phyloP scores from a whole-genome alignment of 2,113 vertebrate genomes.

The Heterochromis multidens region DNA sequence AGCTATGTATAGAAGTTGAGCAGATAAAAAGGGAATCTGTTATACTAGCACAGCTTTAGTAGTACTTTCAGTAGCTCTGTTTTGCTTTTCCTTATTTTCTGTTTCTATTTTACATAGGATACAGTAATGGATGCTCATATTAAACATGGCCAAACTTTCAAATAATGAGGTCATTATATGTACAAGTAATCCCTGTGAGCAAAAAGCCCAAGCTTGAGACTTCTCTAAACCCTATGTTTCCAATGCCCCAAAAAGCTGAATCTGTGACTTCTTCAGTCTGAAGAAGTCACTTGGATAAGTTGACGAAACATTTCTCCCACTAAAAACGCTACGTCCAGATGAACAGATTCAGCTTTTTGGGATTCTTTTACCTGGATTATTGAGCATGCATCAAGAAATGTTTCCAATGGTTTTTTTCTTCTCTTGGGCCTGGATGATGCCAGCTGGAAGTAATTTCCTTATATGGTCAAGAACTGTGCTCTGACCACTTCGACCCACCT shows the following conservation, averaged over 20 bases:
- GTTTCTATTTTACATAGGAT: background rate
- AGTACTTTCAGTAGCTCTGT: background rate
- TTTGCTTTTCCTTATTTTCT: background rate
- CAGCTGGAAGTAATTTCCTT: background rate
- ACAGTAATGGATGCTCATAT: background rate
- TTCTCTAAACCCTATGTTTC: background rate
- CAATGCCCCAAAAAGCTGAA: too few species aligned
- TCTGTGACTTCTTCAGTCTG: too few species aligned
- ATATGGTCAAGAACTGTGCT: background rate
- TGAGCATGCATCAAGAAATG: too few species aligned
- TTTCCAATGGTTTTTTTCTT: background rate
- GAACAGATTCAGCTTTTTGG: too few species aligned
- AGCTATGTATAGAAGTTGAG: background rate
- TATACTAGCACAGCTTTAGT: background rate
- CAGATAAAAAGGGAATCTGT: background rate
- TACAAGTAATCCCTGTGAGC: background rate
- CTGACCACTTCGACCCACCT: background rate
- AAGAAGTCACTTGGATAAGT: too few species aligned
- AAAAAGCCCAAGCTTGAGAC: background rate
- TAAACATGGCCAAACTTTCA: background rate
- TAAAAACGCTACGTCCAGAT: too few species aligned
- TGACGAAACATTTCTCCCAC: too few species aligned
- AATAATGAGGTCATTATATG: background rate
- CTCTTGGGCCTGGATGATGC: background rate
- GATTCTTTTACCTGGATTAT: too few species aligned